Evolutionary conservation across 1,140 invertebrate species (phyloP).

Genomic region (Gonioctena quinquepunctata): DNA sequence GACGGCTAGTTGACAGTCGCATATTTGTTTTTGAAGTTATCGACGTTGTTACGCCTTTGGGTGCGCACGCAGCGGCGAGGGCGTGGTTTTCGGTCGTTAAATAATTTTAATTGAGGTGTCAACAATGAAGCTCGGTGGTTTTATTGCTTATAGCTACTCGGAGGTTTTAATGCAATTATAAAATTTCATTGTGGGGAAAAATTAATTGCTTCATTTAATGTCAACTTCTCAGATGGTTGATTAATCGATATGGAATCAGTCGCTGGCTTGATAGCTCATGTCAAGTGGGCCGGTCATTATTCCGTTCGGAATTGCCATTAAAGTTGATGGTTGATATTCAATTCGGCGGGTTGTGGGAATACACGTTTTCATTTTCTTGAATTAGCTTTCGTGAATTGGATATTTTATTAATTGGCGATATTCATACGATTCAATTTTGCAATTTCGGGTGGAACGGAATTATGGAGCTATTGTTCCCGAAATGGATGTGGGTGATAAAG

Average conservation of each 20-base stretch:
- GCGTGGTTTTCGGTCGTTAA: constrained; percentile 24
- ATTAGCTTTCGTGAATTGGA: neutral
- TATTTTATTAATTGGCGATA: neutral
- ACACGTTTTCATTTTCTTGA: neutral
- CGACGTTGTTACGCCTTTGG: constrained; percentile 33
- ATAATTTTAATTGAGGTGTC: constrained; percentile 33
- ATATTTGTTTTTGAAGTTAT: constrained; percentile 39
- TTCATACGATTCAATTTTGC: too few relatives aligned
- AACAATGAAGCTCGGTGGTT: constrained; percentile 21
- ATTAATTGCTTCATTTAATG: constrained; percentile 14
- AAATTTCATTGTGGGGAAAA: neutral
- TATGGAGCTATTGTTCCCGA: too few relatives aligned
- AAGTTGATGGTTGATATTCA: neutral
- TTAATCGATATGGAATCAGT: constrained; percentile 3
- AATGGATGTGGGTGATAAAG: too few relatives aligned
- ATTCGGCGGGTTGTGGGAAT: neutral
- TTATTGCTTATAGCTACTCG: constrained; percentile 18
- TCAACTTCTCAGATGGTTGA: constrained; percentile 10
- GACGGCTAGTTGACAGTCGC: constrained; percentile 41
- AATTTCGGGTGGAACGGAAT: too few relatives aligned
- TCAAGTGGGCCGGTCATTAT: neutral
- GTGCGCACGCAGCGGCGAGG: constrained; percentile 36
- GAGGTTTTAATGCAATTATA: constrained; percentile 20
- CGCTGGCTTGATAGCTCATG: neutral
- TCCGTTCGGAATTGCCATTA: neutral